phyloP scores from a whole-genome alignment of 2,113 vertebrate genomes.

The Falcunculus frontatus region DNA sequence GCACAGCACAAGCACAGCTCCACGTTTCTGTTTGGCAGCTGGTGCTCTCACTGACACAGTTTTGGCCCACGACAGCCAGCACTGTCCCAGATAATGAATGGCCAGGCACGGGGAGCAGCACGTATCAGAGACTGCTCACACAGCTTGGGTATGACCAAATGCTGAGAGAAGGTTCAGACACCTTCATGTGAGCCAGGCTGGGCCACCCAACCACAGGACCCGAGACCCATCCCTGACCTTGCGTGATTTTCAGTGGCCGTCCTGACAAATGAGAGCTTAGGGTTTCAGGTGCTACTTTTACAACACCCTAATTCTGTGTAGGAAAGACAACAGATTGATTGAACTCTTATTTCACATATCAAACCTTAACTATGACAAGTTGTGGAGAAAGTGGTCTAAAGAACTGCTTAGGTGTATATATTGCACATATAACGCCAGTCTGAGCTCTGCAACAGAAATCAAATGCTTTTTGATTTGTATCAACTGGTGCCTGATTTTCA shows the following conservation, averaged over 20 bases:
- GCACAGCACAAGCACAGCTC: background rate
- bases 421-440: background rate
- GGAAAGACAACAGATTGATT: background rate
- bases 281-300: background rate
- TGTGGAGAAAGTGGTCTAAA: background rate
- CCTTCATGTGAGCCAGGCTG: background rate
- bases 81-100: background rate
- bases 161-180: background rate
- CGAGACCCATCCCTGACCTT: background rate
- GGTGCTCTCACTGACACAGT: background rate
- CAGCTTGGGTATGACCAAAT: accelerated
- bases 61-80: background rate
- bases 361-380: background rate
- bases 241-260: background rate
- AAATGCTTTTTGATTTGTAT: background rate
- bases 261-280: background rate
- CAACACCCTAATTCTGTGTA: background rate
- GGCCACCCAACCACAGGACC: background rate
- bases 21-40: background rate
- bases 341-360: background rate
- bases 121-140: background rate
- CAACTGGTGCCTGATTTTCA: background rate
- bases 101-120: background rate
- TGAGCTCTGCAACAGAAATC: background rate
- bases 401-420: background rate